These are phyloP conservation scores for Chunga burmeisteri DNA, from an alignment of 2,113 vertebrate genomes.

Conservation along the genomic window DNA sequence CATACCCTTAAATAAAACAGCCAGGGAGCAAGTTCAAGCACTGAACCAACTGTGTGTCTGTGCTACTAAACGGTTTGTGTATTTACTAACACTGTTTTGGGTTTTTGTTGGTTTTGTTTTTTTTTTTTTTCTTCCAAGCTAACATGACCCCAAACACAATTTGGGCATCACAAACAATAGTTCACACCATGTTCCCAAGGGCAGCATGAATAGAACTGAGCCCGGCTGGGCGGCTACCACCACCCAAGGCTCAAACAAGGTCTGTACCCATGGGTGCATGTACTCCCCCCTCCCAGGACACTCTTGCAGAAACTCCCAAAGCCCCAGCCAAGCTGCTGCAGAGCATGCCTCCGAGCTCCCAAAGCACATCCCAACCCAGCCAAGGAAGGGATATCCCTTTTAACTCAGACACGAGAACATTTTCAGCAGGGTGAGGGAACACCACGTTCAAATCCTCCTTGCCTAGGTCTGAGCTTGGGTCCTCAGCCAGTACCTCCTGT, in stretches of 20 bases:
- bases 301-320: fast-evolving
- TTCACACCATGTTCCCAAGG: neutral
- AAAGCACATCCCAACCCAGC: neutral
- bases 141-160: neutral
- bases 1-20: neutral
- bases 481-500: neutral
- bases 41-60: neutral
- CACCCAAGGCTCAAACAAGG: neutral
- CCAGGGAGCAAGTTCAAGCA: neutral
- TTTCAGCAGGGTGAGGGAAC: neutral
- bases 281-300: no score
- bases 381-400: neutral
- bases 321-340: neutral
- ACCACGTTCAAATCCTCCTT: neutral
- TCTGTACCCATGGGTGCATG: fast-evolving
- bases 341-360: neutral
- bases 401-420: neutral
- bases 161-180: neutral
- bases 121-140: neutral
- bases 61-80: neutral
- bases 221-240: neutral
- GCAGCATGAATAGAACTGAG: neutral
- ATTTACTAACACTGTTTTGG: neutral
- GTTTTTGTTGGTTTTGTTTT: no score
- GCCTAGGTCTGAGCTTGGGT: neutral